phyloP scores from a whole-genome alignment of 2,888 invertebrate species.

The Frankliniella fusca region DNA sequence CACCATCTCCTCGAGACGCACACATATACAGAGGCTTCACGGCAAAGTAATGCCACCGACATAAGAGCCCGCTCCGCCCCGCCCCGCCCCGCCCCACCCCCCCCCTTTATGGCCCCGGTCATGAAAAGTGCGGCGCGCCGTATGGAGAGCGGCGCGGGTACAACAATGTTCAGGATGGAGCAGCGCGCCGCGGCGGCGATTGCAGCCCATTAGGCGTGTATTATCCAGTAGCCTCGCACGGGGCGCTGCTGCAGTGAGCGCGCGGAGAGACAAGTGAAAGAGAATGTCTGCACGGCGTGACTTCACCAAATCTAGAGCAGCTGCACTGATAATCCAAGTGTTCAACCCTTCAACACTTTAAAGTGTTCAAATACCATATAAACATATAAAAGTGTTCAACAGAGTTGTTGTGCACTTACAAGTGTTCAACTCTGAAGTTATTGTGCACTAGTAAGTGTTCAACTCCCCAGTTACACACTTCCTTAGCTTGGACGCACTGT shows the following conservation, averaged over 20 bases:
- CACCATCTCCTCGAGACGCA: background rate
- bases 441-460: no score
- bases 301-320: background rate
- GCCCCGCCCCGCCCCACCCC: background rate
- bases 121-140: background rate
- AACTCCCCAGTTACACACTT: no score
- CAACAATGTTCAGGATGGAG: slow-evolving; percentile 8
- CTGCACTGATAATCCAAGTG: no score
- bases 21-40: background rate
- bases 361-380: no score
- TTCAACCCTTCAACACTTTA: no score
- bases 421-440: no score
- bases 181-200: background rate
- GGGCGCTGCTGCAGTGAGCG: background rate
- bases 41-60: background rate
- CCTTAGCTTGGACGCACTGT: no score
- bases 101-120: slow-evolving; percentile 1
- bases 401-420: no score
- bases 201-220: slow-evolving; percentile 9
- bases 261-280: background rate
- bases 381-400: no score
- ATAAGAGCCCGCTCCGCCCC: background rate
- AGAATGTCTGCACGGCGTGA: background rate
- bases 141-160: background rate
- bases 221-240: background rate